phyloP scores from a whole-genome alignment of 2,113 vertebrate genomes.

The Donacobius atricapilla region DNA sequence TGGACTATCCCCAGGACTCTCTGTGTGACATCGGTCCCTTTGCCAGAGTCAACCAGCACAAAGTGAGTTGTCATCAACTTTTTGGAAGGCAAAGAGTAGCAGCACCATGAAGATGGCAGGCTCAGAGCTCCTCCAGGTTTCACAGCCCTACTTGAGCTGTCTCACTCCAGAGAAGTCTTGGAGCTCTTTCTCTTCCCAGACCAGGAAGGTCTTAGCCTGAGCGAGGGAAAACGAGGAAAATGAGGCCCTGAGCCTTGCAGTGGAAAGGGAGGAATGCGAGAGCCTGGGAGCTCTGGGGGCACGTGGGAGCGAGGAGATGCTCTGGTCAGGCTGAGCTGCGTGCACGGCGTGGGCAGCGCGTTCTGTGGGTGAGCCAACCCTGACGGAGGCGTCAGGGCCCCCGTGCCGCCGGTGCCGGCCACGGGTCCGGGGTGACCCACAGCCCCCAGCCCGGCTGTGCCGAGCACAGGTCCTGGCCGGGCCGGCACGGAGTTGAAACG shows the following conservation, averaged over 20 bases:
- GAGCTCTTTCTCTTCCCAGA: neutral
- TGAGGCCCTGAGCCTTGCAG: neutral
- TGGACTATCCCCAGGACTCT: neutral
- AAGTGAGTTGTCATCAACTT: neutral
- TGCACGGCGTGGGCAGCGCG: accelerated
- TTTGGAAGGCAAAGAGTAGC: neutral
- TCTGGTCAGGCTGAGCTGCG: neutral
- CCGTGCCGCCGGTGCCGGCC: accelerated
- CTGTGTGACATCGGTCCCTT: neutral
- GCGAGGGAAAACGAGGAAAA: neutral
- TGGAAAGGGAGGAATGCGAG: neutral
- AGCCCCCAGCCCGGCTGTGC: neutral
- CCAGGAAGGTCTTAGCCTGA: neutral
- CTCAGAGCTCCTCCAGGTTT: neutral
- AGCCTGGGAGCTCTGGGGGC: neutral
- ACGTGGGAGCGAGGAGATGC: neutral
- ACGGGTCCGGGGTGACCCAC: accelerated
- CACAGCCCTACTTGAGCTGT: accelerated
- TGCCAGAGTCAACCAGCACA: neutral
- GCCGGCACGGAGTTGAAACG: neutral
- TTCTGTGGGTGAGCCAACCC: neutral
- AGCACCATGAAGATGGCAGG: accelerated
- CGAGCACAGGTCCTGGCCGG: neutral
- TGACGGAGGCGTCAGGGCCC: accelerated
- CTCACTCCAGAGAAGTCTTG: neutral